Percentiles rank a stretch among this genome's conserved stretches.
These are phyloP conservation scores for Alloplasta piceator DNA, from an alignment of 2,888 invertebrate genomes.

Conservation along the genomic window DNA sequence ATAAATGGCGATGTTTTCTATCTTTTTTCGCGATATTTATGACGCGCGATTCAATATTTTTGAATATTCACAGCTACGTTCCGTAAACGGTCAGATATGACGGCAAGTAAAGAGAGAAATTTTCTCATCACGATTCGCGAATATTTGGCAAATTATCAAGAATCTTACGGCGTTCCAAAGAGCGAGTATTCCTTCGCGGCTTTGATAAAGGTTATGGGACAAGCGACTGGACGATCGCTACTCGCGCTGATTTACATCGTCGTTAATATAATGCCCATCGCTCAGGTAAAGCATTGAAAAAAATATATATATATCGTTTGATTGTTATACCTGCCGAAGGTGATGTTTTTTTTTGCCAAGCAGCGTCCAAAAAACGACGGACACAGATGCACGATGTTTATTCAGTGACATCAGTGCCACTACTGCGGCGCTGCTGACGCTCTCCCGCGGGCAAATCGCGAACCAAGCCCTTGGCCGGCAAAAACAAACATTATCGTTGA, in stretches of 20 bases:
- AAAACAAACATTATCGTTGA: too few relatives aligned
- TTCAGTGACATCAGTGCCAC: too few relatives aligned
- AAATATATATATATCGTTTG: neutral
- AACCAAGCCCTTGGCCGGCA: too few relatives aligned
- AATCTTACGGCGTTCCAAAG: constrained; percentile 73
- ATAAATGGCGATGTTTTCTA: too few relatives aligned
- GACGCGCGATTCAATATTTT: constrained; percentile 21
- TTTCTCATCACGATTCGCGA: constrained; percentile 71
- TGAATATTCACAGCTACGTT: constrained; percentile 28
- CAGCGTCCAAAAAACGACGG: neutral
- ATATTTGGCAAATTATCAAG: constrained; percentile 78
- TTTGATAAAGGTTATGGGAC: constrained; percentile 76
- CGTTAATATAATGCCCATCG: constrained; percentile 75
- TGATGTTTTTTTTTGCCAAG: neutral
- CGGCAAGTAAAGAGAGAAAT: constrained; percentile 42
- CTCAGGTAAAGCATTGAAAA: constrained; percentile 69
- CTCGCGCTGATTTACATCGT: constrained; percentile 76
- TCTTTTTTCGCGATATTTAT: too few relatives aligned
- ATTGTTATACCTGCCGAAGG: too few relatives aligned
- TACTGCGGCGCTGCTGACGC: too few relatives aligned
- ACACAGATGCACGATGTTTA: too few relatives aligned
- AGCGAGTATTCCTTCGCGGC: constrained; percentile 77
- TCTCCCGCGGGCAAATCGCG: too few relatives aligned
- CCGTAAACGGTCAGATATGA: constrained; percentile 27
- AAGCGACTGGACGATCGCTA: constrained; percentile 75